Base-by-base conservation (phyloP, 2,113 vertebrate species). In the Syrmaticus mikado region DNA sequence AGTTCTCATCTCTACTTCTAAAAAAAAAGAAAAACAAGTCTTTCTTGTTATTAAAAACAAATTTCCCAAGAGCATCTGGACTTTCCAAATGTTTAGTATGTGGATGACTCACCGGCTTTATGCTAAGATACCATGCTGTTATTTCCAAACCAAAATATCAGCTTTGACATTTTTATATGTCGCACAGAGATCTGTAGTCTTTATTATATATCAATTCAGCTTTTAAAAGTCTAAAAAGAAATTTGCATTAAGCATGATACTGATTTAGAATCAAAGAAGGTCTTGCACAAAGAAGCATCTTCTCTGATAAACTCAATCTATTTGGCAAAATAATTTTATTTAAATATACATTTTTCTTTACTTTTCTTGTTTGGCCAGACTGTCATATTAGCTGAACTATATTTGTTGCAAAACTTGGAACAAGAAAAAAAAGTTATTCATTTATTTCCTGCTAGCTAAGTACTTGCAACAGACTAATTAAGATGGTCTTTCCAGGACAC, bases 41-140 rank as follows among this genome's bases (percentile, higher is more conserved):
- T 95, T 89, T 94, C 62, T 64, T 95, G 65, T 78, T 93, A 87
- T 90, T 96, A 78, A 96, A 94, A 91, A 46, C 55, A 91, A 79
- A 89, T 76, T 91, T 77, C 15, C 55, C 71, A 68, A 70, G 73
- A 88, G 90, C 83, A 95, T 89, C 87, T 96, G 50, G 76, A 82
- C 61, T 95, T 96, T 90, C 82, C 62, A 94, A 96, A 93, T 68
- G 57, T 68, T 97, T 95, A 93, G 73, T 38, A 87, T 94, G 94
- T 67, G 90, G 53, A 96, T 79, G 83, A 95, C 66, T 94, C 93
- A 92, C 76, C 40, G 92, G 61, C 36, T 92, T 95, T 96, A 92
- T 94, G 87, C 68, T 92, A 96, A 93, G 91, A 95, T 89, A 79
- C 41, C 65, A 70, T 66, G 43, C 36, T 83, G 45, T 95, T 95